Percentiles rank a stretch among this genome's conserved stretches.
Evolutionary conservation across 2,888 invertebrate genomes (phyloP).

Genomic region (Chrysolina americana): DNA sequence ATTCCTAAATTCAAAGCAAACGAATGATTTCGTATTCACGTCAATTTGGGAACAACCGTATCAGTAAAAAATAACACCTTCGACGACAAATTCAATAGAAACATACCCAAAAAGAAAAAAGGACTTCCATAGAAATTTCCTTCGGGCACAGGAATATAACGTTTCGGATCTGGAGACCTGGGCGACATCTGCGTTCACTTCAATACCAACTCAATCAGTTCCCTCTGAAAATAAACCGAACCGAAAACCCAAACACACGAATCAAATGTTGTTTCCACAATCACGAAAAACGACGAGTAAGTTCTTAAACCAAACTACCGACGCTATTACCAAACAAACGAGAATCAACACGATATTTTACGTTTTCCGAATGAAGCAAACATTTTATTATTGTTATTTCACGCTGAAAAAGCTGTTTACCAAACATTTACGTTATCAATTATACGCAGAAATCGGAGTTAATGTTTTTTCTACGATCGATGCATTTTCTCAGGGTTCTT

Average conservation of each 20-base stretch:
- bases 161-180: slow-evolving; percentile 2
- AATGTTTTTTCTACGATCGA: slow-evolving; percentile 44
- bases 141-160: slow-evolving; percentile 1
- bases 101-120: slow-evolving; percentile 25
- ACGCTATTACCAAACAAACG: slow-evolving; percentile 19
- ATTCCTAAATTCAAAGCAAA: no score
- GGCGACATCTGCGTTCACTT: slow-evolving; percentile 9
- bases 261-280: neutral
- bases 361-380: slow-evolving; percentile 44
- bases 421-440: slow-evolving; percentile 38
- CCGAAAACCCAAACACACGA: neutral
- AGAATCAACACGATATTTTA: slow-evolving; percentile 39
- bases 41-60: no score
- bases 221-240: neutral
- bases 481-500: slow-evolving; percentile 46
- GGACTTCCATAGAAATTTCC: slow-evolving; percentile 2
- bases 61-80: no score
- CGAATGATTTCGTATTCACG: no score
- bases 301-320: slow-evolving; percentile 13
- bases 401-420: slow-evolving; percentile 30
- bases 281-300: slow-evolving; percentile 23
- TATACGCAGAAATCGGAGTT: slow-evolving; percentile 46
- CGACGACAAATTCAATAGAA: neutral
- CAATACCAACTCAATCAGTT: neutral
- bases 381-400: slow-evolving; percentile 39